phyloP scores from a whole-genome alignment of 92 coral and sea anemone genomes.

The Epizoanthus ramosus region DNA sequence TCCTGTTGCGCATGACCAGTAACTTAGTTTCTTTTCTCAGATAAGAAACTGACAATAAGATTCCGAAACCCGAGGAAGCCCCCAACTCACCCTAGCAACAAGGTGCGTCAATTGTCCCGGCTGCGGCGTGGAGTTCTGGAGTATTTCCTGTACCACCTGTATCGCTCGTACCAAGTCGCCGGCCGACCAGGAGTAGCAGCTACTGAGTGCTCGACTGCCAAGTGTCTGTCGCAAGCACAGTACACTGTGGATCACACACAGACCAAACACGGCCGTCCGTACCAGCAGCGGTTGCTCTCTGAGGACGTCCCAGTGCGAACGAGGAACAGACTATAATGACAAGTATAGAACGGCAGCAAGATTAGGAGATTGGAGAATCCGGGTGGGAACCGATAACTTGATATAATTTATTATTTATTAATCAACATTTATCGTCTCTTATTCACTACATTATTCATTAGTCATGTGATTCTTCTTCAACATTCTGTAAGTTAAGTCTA shows the following conservation, averaged over 20 bases:
- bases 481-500: no score
- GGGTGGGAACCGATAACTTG: no score
- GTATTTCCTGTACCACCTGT: slow-evolving; percentile 67
- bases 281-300: slow-evolving; percentile 81
- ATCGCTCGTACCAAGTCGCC: slow-evolving; percentile 80
- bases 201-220: slow-evolving; percentile 89
- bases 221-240: slow-evolving; percentile 84
- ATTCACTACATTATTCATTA: no score
- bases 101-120: slow-evolving; percentile 43
- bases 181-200: slow-evolving; percentile 76
- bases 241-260: slow-evolving; percentile 86
- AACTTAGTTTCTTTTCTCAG: no score
- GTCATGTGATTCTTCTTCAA: no score
- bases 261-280: slow-evolving; percentile 87
- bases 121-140: slow-evolving; percentile 49
- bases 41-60: no score
- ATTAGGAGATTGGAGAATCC: no score
- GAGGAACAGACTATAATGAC: slow-evolving; percentile 62
- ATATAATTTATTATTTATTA: no score
- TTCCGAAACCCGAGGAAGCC: no score
- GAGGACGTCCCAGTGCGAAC: slow-evolving; percentile 79
- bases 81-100: slow-evolving; percentile 35
- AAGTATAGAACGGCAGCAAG: background rate
- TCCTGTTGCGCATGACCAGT: no score
- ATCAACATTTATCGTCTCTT: background rate